Evolutionary conservation across 2,888 invertebrate species (phyloP), one percentile per base, ranked within the genome.

Genomic region (Junonia oenone): DNA sequence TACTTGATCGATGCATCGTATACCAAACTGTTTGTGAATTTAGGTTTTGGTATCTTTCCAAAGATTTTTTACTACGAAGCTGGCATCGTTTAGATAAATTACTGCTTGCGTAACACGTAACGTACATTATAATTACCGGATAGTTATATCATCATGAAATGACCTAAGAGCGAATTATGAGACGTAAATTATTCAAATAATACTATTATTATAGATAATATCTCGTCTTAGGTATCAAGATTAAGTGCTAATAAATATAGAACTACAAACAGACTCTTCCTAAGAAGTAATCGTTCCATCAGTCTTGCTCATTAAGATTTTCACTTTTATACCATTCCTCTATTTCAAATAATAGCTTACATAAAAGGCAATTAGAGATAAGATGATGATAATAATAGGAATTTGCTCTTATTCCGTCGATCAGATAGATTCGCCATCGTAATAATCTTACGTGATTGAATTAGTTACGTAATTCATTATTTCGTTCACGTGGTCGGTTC

Each of bases 381-480:
- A 51, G 49, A 51, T 26, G 48, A 54, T 51, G 51, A 54, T 54
- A 48, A 59, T 53, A 56, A 56, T 51, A 61, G 63, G 63, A 64
- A 60, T 64, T 62, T 59, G 37, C 46, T 63, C 31, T 46, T 40
- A 33, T 58, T 53, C 40, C 26, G 49, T 52, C 54, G 29, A 14
- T 49, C 45, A n/a, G 26, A 49, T 27, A 35, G 55, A 43, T 56
- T 61, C 55, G 57, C 54, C 35, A 59, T 52, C 58, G 53, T 57
- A 59, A 59, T 57, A 58, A 63, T 65, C 66, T 79, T 78, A 75
- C 81, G 76, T 76, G 78, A 77, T 63, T 71, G 67, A 58, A 64
- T 69, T 69, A 63, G 66, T 78, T 78, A 75, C 69, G 70, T 73
- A 75, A 79, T 75, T 76, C 69, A 72, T 75, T 65, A 82, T 76